Percentiles rank a stretch among this genome's conserved stretches.
These are phyloP conservation scores for Ischnura elegans DNA, from an alignment of 2,888 invertebrate species.

Conservation along the genomic window DNA sequence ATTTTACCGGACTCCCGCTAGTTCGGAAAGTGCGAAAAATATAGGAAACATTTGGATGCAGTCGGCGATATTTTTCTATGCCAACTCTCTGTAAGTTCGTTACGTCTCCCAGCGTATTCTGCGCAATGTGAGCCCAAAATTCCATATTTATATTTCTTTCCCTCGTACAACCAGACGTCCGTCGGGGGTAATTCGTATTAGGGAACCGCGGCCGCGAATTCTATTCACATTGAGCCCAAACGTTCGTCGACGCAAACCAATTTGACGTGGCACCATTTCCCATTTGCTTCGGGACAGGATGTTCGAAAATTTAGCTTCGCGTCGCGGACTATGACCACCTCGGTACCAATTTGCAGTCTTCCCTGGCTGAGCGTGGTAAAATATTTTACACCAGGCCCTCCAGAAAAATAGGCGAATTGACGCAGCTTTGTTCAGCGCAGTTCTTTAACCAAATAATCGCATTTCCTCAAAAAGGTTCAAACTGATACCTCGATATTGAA, in stretches of 20 bases:
- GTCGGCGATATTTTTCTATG: neutral
- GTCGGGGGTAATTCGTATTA: neutral
- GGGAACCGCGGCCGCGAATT: neutral
- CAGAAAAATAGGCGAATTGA: neutral
- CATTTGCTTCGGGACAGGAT: neutral
- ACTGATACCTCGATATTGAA: neutral
- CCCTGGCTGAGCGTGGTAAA: neutral
- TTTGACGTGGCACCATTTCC: neutral
- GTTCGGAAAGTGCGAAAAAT: no score
- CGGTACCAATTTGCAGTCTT: neutral
- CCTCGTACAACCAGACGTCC: neutral
- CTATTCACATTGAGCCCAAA: neutral
- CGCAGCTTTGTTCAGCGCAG: neutral
- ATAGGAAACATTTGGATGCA: neutral
- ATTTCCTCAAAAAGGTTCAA: neutral
- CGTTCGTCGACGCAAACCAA: neutral
- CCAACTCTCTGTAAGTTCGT: constrained; percentile 8
- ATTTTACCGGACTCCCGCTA: no score
- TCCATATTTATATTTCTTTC: neutral
- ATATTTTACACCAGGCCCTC: neutral
- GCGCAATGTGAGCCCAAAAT: neutral
- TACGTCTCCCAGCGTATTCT: neutral
- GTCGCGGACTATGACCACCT: neutral
- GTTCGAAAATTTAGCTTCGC: neutral
- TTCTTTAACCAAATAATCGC: neutral